Evolutionary conservation across 53 echinoderm and acorn worm species (phyloP).

Genomic region (Holothuria scabra): DNA sequence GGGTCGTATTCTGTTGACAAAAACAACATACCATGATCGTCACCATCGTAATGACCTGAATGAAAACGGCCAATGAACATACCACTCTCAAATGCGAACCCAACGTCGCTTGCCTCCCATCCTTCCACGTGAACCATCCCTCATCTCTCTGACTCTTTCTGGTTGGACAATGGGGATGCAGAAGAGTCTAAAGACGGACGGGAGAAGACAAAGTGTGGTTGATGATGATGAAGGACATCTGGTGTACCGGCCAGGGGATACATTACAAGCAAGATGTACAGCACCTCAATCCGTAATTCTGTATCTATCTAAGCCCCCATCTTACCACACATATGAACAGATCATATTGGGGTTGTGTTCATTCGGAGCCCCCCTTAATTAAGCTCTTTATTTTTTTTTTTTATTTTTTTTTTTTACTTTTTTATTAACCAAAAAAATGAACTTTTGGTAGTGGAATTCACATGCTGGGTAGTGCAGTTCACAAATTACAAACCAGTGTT

Average conservation of each 20-base stretch:
- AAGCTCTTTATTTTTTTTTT: too few species aligned
- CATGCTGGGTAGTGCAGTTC: too few species aligned
- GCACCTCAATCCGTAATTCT: constrained; percentile 64
- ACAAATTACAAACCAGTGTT: too few species aligned
- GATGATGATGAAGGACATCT: constrained; percentile 98
- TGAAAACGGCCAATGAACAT: constrained; percentile 5
- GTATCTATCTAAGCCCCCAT: constrained; percentile 65
- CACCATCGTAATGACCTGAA: constrained; percentile 30
- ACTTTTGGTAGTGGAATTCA: too few species aligned
- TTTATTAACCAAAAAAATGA: too few species aligned
- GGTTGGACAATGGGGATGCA: constrained; percentile 24
- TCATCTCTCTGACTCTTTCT: neutral
- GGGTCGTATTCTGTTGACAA: constrained; percentile 45
- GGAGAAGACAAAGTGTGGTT: constrained; percentile 75
- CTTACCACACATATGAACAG: constrained; percentile 9
- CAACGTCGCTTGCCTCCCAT: constrained; percentile 17
- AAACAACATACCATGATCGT: constrained; percentile 41
- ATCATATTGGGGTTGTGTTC: too few species aligned
- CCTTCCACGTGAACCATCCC: constrained; percentile 8
- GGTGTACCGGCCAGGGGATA: constrained; percentile 89
- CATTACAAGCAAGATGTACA: constrained; percentile 99
- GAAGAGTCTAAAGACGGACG: constrained; percentile 58
- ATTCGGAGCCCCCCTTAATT: too few species aligned
- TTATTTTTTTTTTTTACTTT: too few species aligned
- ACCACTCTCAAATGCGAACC: neutral